phyloP scores from a whole-genome alignment of 2,113 vertebrate species.

The Leucopsar rothschildi region DNA sequence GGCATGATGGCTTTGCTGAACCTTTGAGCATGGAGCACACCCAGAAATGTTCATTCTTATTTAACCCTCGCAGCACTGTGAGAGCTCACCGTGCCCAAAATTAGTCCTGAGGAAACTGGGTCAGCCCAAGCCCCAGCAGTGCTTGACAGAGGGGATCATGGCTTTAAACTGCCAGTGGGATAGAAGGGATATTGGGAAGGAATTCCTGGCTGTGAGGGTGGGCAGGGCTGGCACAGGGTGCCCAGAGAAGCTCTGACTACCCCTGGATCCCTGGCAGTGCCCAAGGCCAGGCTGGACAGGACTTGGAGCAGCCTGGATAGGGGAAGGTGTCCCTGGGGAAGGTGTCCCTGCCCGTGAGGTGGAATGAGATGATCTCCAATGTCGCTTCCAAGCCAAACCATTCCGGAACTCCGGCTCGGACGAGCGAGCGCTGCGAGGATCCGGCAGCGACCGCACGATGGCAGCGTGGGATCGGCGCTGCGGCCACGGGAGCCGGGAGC shows the following conservation, averaged over 20 bases:
- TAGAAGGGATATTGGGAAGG: background rate
- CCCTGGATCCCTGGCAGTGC: background rate
- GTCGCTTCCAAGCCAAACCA: background rate
- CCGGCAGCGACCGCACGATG: constrained; percentile 12
- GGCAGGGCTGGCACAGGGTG: background rate
- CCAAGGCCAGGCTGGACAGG: rapidly evolving
- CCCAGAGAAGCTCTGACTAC: background rate
- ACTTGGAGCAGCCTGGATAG: background rate
- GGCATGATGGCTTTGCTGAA: background rate
- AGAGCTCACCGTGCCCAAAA: background rate
- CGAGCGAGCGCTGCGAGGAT: background rate
- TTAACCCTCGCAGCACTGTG: background rate
- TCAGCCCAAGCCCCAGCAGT: background rate
- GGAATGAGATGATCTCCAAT: background rate
- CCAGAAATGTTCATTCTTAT: background rate
- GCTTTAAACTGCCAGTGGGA: background rate
- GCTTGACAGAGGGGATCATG: background rate
- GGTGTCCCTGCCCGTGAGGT: background rate
- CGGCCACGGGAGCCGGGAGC: background rate
- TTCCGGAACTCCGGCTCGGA: background rate
- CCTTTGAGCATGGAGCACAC: background rate
- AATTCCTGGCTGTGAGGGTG: rapidly evolving
- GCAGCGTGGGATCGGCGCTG: background rate
- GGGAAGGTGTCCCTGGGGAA: background rate
- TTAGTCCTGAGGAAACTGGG: background rate